Base-by-base conservation (phyloP, 2,113 vertebrate genomes). In the Colossoma macropomum region DNA sequence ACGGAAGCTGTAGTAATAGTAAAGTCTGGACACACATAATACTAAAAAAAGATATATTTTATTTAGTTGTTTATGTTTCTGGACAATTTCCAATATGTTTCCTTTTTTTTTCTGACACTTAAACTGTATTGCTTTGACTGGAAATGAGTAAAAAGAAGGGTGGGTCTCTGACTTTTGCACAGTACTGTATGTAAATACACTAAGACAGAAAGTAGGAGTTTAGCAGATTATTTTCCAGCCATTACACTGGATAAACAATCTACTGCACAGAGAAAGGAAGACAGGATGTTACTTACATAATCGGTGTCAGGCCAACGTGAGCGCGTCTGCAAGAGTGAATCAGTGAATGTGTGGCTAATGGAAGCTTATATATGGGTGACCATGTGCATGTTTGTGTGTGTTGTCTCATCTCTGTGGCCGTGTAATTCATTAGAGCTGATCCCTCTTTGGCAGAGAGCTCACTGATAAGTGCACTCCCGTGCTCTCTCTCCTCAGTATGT, bases 401-500 rank as follows among this genome's bases (percentile, higher is more conserved):
- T 8, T 13, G 17, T 50, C 68, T 73, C 25, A 72, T 23, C 27
- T 74, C 48, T 56, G 52, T 69, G 28, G 48, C 65, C 56, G 28
- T 56, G 65, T 56, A 70, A 79, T 54, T 70, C 21, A 79, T 68
- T 68, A 68, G 63, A 68, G 50, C 21, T 52, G 77, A 79, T 54
- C 77, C 63, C 13, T 68, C 6, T 32, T 68, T 79, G 77, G 77
- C 77, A 79, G 77, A 56, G 4, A 38, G 65, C 65, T 56, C 21
- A 7, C 63, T 68, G 77, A 70, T 69, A 74, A 74, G 71, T 74
- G 71, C 71, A 54, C 71, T 54, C 48, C 25, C 25, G 19, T 74
- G 59, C 19, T 65, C 59, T 59, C 34, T 62, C 34, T 72, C n/a
- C 77, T 52, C 13, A 28, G 28, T 45, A 27, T 25, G n/a, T 70